A percentile compares a stretch with the other conserved stretches of the same genome.
Evolutionary conservation across 2,888 invertebrate species (phyloP).

Genomic region (Deilephila elpenor): DNA sequence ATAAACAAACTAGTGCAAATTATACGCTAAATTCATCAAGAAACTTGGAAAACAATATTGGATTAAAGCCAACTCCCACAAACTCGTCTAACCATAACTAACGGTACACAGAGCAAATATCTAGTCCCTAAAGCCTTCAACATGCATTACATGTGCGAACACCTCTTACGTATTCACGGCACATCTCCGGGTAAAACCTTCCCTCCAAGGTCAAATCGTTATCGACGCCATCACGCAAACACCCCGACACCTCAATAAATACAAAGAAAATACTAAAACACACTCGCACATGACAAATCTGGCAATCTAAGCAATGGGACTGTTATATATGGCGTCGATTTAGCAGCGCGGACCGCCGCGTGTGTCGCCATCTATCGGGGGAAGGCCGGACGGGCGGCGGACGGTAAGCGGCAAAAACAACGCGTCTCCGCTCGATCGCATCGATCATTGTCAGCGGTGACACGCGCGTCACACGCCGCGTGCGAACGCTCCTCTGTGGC

Average conservation of each 20-base stretch:
- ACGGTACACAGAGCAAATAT: not conserved
- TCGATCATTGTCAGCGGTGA: slow-evolving; percentile 24
- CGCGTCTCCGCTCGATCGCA: slow-evolving; percentile 6
- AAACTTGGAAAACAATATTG: slow-evolving; percentile 11
- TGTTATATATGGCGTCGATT: slow-evolving; percentile 25
- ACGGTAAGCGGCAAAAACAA: slow-evolving; percentile 9
- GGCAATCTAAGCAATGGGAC: slow-evolving; percentile 24
- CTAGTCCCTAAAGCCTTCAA: not conserved
- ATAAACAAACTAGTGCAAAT: slow-evolving; percentile 38
- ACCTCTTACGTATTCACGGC: not conserved
- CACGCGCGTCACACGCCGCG: slow-evolving; percentile 23
- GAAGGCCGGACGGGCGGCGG: not conserved
- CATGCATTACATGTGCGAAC: slow-evolving; percentile 1
- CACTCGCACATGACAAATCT: slow-evolving; percentile 25
- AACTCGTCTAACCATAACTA: not conserved
- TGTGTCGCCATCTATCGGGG: slow-evolving; percentile 20
- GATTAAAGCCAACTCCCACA: not conserved
- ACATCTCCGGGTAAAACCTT: not conserved
- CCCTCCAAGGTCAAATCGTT: not conserved
- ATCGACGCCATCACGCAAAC: slow-evolving; percentile 12
- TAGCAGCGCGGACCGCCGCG: slow-evolving; percentile 15
- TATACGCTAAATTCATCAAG: slow-evolving; percentile 41
- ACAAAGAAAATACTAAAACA: slow-evolving; percentile 46
- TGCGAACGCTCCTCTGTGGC: slow-evolving; percentile 11
- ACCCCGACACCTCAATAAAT: slow-evolving; percentile 35